Evolutionary conservation across 2,888 invertebrate species (phyloP).

Genomic region (Sclerodermus sp.): DNA sequence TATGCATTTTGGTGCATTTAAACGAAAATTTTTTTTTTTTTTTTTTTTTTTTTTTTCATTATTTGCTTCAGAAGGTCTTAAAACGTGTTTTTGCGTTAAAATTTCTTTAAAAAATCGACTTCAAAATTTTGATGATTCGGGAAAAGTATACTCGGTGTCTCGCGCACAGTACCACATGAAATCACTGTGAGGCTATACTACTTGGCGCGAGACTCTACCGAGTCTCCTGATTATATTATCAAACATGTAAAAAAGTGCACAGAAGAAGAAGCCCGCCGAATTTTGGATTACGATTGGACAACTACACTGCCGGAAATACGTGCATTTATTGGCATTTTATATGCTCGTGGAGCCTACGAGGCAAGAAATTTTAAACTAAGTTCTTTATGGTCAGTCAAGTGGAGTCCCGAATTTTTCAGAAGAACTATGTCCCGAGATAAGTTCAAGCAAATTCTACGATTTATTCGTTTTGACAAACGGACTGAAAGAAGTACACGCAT

Average conservation of each 20-base stretch:
- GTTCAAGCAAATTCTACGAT: slow-evolving; percentile 25
- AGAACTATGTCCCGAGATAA: slow-evolving; percentile 23
- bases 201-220: too few species aligned
- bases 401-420: slow-evolving; percentile 27
- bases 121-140: too few species aligned
- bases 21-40: too few species aligned
- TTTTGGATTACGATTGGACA: slow-evolving; percentile 9
- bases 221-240: slow-evolving; percentile 11
- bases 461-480: slow-evolving; percentile 14
- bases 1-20: too few species aligned
- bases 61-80: too few species aligned
- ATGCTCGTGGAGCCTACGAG: slow-evolving; percentile 10
- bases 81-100: too few species aligned
- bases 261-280: slow-evolving; percentile 13
- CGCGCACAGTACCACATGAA: too few species aligned
- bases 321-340: slow-evolving; percentile 11
- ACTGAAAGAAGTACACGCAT: neutral
- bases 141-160: too few species aligned
- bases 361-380: slow-evolving; percentile 10
- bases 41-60: too few species aligned
- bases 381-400: slow-evolving; percentile 27
- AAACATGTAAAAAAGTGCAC: slow-evolving; percentile 10
- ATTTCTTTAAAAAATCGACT: too few species aligned
- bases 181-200: too few species aligned
- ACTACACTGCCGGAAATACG: slow-evolving; percentile 2